phyloP scores from a whole-genome alignment of 2,113 vertebrate genomes.

The Corythornis madagascariensis region DNA sequence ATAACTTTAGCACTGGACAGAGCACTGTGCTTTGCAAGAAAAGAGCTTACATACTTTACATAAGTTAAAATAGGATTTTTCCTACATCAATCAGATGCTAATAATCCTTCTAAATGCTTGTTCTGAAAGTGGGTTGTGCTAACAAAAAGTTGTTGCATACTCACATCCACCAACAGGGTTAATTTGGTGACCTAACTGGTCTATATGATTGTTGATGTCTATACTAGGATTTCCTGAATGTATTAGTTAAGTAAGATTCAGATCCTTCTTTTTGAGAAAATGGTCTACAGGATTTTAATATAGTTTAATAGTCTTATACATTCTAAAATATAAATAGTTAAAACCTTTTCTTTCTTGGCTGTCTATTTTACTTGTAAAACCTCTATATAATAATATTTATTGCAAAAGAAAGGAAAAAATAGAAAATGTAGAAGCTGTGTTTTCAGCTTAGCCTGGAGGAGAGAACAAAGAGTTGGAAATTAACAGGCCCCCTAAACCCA shows the following conservation, averaged over 20 bases:
- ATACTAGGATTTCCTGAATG: not conserved
- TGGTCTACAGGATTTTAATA: not conserved
- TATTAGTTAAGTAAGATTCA: not conserved
- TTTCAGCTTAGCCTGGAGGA: slow-evolving; percentile 9
- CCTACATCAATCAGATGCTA: slow-evolving; percentile 64
- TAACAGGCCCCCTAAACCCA: slow-evolving; percentile 12
- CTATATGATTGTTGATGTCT: not conserved
- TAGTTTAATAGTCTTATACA: not conserved
- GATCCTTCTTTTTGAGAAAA: not conserved
- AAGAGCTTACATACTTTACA: slow-evolving; percentile 29
- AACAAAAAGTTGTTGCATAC: slow-evolving; percentile 20
- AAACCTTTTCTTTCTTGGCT: not conserved
- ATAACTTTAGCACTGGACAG: slow-evolving; percentile 83
- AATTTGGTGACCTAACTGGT: slow-evolving; percentile 4
- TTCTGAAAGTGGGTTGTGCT: slow-evolving; percentile 48
- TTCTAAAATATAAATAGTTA: not conserved
- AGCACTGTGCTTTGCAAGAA: slow-evolving; percentile 58
- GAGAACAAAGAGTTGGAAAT: slow-evolving; percentile 25
- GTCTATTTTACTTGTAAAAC: not conserved
- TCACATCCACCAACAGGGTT: not conserved
- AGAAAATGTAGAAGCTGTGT: not conserved
- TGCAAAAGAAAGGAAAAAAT: not conserved
- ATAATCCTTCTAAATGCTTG: slow-evolving; percentile 60
- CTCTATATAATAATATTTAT: not conserved
- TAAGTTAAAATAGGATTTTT: slow-evolving; percentile 39